Percentiles rank a stretch among this genome's conserved stretches.
Conservation (phyloP, 2,113 vertebrate genomes). For the Dinomys branickii region DNA sequence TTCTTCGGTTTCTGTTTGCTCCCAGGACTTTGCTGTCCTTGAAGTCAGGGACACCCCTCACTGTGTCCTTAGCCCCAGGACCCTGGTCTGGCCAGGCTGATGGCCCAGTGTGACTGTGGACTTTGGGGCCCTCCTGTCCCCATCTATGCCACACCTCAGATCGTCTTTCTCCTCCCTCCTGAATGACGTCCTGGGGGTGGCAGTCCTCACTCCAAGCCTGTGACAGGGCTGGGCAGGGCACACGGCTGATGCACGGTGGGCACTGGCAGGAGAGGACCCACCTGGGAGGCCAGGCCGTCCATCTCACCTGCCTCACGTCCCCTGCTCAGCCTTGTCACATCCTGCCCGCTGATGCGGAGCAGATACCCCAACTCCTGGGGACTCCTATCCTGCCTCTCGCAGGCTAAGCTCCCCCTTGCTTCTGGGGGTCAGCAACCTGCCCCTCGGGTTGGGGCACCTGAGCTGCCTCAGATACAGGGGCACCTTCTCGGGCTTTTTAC, state of each 20-base stretch:
- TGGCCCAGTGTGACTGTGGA: not conserved
- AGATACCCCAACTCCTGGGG: not conserved
- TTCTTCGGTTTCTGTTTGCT: not conserved
- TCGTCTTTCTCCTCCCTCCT: not conserved
- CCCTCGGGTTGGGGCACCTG: not conserved
- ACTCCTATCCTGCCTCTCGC: not conserved
- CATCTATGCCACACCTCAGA: not conserved
- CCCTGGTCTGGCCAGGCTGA: not conserved
- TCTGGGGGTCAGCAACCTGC: too few species aligned
- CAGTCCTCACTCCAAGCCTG: not conserved
- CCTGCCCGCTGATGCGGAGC: too few species aligned
- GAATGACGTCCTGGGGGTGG: not conserved
- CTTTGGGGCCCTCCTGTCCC: not conserved
- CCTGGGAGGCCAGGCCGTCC: not conserved
- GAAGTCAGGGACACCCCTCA: not conserved
- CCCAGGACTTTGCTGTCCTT: not conserved
- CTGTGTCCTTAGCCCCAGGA: not conserved
- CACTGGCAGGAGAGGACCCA: not conserved
- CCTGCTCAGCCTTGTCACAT: not conserved
- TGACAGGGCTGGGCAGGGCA: not conserved
- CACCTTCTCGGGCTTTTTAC: too few species aligned
- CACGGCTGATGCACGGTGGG: not conserved
- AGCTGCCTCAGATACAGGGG: not conserved
- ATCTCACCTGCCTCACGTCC: not conserved
- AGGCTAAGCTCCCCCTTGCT: not conserved